Percentiles rank a stretch among this genome's conserved stretches.
Evolutionary conservation across 2,888 invertebrate species (phyloP).

Genomic region (Drosophila helvetica): DNA sequence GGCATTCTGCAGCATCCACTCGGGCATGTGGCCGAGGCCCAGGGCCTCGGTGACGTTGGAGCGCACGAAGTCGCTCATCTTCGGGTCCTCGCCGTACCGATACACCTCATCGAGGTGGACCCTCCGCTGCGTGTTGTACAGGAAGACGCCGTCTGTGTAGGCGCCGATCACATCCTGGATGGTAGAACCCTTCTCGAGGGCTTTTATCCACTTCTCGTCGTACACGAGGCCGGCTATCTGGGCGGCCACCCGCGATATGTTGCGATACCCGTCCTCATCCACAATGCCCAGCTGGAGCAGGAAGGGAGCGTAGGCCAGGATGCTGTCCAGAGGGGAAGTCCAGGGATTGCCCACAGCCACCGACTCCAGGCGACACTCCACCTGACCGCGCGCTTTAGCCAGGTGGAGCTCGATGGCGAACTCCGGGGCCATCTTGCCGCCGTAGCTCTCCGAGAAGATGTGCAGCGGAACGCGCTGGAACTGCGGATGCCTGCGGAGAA

Average conservation of each 20-base stretch:
- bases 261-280: slow-evolving; percentile 87
- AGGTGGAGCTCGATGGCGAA: slow-evolving; percentile 87
- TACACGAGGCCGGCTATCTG: slow-evolving; percentile 84
- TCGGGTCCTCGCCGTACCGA: slow-evolving; percentile 74
- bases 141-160: slow-evolving; percentile 68
- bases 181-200: slow-evolving; percentile 84
- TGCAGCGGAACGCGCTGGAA: slow-evolving; percentile 90
- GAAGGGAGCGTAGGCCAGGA: slow-evolving; percentile 92
- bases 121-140: slow-evolving; percentile 87
- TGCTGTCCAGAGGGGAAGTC: slow-evolving; percentile 94
- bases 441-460: slow-evolving; percentile 94
- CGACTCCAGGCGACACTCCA: slow-evolving; percentile 89
- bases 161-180: slow-evolving; percentile 51
- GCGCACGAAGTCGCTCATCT: slow-evolving; percentile 88
- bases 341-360: slow-evolving; percentile 94
- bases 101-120: slow-evolving; percentile 85
- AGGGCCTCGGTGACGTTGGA: slow-evolving; percentile 87
- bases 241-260: slow-evolving; percentile 86
- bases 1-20: slow-evolving; percentile 87
- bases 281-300: slow-evolving; percentile 90
- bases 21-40: slow-evolving; percentile 86
- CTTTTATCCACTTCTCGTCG: slow-evolving; percentile 85
- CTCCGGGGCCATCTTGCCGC: slow-evolving; percentile 95
- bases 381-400: slow-evolving; percentile 86
- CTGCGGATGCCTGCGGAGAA: slow-evolving; percentile 87